Evolutionary conservation across 2,888 invertebrate genomes (phyloP), one percentile per base, ranked within the genome.

Genomic region (Chrysomela aeneicollis): DNA sequence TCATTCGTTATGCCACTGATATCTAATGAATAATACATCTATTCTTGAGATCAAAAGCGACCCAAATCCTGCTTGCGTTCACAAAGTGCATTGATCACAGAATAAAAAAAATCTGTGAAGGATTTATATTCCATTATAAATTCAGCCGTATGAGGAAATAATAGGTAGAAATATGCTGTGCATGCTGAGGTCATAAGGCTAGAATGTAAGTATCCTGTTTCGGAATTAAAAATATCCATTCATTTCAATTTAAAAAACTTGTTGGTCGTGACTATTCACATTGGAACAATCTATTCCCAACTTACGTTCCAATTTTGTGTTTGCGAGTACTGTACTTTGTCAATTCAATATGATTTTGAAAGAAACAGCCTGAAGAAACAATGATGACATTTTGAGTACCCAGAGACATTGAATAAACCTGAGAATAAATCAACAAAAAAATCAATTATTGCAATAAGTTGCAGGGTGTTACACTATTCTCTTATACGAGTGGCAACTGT

Each of bases 71-170:
- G 12, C 46, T 15, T 12, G 46, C 18, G 22, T 37, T 9, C 57
- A 42, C 18, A 21, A 17, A 54, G 6, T 12, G 17, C 32, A 35
- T 35, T 35, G 35, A 12, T 10, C n/a, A 10, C 42, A 3, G n/a
- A n/a, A 12, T 10, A 42, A 42, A n/a, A 57, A 57, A 57, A 22
- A 37, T 42, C 2, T 21, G n/a, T 46, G 46, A 57, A 52, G 30
- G 57, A 46, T 57, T 57, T 55, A 57, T 26, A 26, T 1, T 18
- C 18, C 17, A 55, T 26, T 26, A 30, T 2, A 15, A 26, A 46
- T 17, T 17, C 26, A 46, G 19, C 4, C 19, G 5, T 53, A 53
- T 46, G 46, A 57, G 57, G 47, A 57, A 57, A 57, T 57, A 57
- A 46, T 47, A 17, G 26, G 10, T 15, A 26, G n/a, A 57, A 42